Evolutionary conservation across 2,888 invertebrate genomes (phyloP), one percentile per base, ranked within the genome.

Genomic region (Sesia bembeciformis): DNA sequence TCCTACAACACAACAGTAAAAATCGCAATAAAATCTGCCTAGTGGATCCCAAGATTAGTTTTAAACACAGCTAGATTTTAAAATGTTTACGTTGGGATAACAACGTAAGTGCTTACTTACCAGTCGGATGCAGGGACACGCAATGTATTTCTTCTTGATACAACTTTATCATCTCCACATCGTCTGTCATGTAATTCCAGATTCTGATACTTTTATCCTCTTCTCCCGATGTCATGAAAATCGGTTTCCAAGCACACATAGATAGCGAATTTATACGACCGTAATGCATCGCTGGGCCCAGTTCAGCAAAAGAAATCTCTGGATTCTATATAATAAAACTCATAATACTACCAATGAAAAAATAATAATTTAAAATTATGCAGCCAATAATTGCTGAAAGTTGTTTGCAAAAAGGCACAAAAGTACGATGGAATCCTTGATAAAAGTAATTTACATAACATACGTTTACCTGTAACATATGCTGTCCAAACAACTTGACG

Each of bases 161-260:
- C 63, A 94, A 92, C 70, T 96, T 95, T 38, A 93, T 91, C 72
- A 97, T 81, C 67, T 97, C 95, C 53, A 97, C 87, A 52, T 91
- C 94, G 73, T 94, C 94, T 0, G 94, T 94, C 81, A 96, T 94
- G 74, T 96, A 98, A 75, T 98, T 96, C 98, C 98, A 98, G 51
- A 98, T 92, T 54, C 97, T 91, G 52, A 98, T 92, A 43, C 96
- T 96, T 63, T 95, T 93, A 77, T 98, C 98, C 52, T 91, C 85
- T 59, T 92, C 91, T 51, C 95, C 95, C 3, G 93, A 88, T 0
- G 98, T 97, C 84, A 97, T 94, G 59, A 97, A 93, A 55, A 97
- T 93, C 0, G 97, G 95, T 75, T 97, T 97, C 94, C 98, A 96
- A 1, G 94, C 92, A 71, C 98, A 97, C 62, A 96, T 91, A 3